phyloP scores from a whole-genome alignment of 2,113 vertebrate genomes.

The rabbit (Oryctolagus cuniculus) region DNA sequence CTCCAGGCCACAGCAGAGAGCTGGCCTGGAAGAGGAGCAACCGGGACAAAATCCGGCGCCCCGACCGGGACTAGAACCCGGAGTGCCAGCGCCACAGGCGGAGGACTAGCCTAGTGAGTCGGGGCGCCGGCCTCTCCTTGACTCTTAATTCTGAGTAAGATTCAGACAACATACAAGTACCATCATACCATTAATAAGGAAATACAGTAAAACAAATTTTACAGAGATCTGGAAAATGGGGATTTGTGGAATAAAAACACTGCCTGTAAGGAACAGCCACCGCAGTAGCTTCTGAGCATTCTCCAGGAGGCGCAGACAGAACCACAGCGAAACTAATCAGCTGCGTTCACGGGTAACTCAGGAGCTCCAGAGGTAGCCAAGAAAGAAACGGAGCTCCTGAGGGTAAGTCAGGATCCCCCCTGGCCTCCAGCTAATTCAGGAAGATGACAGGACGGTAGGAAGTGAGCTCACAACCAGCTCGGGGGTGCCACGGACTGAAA shows the following conservation, averaged over 20 bases:
- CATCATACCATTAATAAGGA: background rate
- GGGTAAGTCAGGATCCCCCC: background rate
- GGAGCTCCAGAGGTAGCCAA: background rate
- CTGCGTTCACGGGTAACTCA: background rate
- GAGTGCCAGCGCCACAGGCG: too few relatives aligned
- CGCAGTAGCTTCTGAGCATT: background rate
- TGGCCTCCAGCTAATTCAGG: constrained; percentile 69
- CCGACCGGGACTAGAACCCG: too few relatives aligned
- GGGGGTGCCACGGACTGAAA: constrained; percentile 59
- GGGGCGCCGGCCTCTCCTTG: too few relatives aligned
- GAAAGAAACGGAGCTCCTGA: background rate
- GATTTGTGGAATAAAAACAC: background rate
- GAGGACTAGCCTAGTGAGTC: too few relatives aligned
- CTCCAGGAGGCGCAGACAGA: background rate
- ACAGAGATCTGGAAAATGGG: background rate
- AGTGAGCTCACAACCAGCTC: constrained; percentile 29
- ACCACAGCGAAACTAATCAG: background rate
- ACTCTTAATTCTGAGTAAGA: constrained; percentile 31
- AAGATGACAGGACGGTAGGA: constrained; percentile 52
- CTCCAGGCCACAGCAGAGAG: too few relatives aligned
- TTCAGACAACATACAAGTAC: background rate
- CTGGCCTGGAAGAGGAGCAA: too few relatives aligned
- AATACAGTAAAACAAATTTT: constrained; percentile 13
- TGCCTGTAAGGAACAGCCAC: background rate
- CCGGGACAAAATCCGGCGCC: too few relatives aligned